Percentiles rank a stretch among this genome's conserved stretches.
Conservation (phyloP, 2,797 vertebrate species). For the Sebastes trivittatus region DNA sequence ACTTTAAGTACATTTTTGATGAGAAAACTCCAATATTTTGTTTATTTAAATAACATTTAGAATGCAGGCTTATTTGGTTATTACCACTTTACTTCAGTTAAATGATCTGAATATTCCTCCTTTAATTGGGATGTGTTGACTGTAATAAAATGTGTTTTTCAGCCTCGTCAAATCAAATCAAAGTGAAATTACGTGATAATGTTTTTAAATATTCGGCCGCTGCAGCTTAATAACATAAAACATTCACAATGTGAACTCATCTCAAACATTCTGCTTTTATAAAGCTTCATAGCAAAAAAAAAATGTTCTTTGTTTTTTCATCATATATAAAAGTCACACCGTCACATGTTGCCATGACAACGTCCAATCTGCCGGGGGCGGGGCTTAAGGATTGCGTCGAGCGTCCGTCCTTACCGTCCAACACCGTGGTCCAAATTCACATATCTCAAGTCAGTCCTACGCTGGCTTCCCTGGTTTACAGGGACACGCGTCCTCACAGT, state of each 20-base stretch:
- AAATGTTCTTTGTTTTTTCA: neutral
- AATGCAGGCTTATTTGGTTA: neutral
- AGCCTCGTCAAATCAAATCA: neutral
- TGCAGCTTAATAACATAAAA: constrained; percentile 47
- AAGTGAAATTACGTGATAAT: neutral
- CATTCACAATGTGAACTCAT: constrained; percentile 57
- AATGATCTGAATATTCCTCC: neutral
- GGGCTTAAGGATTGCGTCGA: neutral
- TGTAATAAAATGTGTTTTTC: neutral
- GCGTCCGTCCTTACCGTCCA: neutral
- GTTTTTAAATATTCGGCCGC: constrained; percentile 15
- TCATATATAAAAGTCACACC: neutral
- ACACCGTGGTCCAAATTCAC: neutral
- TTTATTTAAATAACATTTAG: neutral
- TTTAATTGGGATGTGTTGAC: neutral
- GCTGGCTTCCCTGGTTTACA: neutral
- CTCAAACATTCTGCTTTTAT: neutral
- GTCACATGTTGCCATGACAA: neutral
- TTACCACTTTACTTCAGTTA: neutral
- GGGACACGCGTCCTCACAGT: neutral
- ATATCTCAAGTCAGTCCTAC: neutral
- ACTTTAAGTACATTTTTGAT: neutral
- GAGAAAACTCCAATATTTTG: neutral
- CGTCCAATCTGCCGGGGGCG: neutral
- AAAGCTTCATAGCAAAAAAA: neutral